phyloP scores from a whole-genome alignment of 2,888 invertebrate genomes.

The Diadromus collaris region DNA sequence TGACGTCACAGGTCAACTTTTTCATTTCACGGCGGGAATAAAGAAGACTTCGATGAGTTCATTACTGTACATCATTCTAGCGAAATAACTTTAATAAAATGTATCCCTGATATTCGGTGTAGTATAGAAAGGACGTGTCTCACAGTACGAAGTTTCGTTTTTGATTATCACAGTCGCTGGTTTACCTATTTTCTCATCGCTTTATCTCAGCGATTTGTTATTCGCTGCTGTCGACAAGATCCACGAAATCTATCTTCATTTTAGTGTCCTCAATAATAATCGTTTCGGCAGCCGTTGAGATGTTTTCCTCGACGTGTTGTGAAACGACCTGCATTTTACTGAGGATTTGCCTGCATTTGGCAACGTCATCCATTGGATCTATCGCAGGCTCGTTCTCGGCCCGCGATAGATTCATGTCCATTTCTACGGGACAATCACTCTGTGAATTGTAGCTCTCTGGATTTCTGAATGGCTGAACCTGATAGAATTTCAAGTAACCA shows the following conservation, averaged over 20 bases:
- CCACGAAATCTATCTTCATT: neutral
- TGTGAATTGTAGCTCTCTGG: neutral
- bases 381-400: neutral
- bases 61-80: neutral
- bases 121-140: neutral
- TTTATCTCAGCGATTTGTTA: neutral
- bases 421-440: too few species aligned
- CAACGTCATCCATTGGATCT: neutral
- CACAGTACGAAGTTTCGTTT: neutral
- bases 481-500: conserved; percentile 26
- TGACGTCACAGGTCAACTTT: neutral
- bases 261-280: neutral
- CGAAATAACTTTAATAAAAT: neutral
- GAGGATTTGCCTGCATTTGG: neutral
- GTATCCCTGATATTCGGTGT: neutral
- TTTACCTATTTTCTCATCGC: neutral
- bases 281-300: conserved; percentile 1
- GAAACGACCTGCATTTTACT: neutral
- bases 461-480: neutral
- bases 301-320: neutral
- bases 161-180: neutral
- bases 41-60: neutral
- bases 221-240: neutral
- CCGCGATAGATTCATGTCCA: too few species aligned
- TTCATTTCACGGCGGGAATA: neutral